These are phyloP conservation scores for Melanophora roralis DNA, from an alignment of 2,888 invertebrate genomes.

Conservation along the genomic window DNA sequence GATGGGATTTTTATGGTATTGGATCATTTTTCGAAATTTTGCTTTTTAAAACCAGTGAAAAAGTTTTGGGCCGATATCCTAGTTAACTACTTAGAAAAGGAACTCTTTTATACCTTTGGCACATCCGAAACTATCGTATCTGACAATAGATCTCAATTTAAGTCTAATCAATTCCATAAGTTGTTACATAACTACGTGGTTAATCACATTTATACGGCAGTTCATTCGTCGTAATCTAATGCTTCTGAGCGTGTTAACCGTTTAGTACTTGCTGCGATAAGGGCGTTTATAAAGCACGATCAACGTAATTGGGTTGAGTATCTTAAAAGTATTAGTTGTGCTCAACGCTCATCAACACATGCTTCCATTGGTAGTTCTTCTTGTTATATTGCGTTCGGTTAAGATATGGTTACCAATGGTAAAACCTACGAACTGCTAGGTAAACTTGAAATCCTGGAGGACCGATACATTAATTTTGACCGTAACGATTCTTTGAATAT, in stretches of 20 bases:
- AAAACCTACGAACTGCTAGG: neutral
- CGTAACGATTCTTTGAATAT: neutral
- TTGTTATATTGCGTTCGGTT: neutral
- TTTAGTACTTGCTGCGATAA: too few species aligned
- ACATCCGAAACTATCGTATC: neutral
- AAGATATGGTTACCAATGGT: neutral
- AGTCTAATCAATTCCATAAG: neutral
- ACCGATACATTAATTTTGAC: neutral
- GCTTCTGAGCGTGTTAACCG: too few species aligned
- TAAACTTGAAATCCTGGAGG: too few species aligned
- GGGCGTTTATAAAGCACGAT: too few species aligned
- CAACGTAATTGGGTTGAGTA: too few species aligned
- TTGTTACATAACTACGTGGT: neutral
- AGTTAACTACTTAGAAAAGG: neutral
- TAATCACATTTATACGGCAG: neutral
- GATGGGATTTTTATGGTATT: too few species aligned
- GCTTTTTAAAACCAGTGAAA: neutral
- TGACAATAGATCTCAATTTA: neutral
- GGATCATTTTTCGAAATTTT: neutral
- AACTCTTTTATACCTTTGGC: neutral
- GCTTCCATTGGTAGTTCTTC: neutral
- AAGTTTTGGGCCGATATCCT: neutral
- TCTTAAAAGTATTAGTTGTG: too few species aligned
- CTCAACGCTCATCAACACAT: neutral
- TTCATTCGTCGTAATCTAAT: neutral